Evolutionary conservation across 2,888 invertebrate species (phyloP), one percentile per base, ranked within the genome.

Genomic region (Tyria jacobaeae): DNA sequence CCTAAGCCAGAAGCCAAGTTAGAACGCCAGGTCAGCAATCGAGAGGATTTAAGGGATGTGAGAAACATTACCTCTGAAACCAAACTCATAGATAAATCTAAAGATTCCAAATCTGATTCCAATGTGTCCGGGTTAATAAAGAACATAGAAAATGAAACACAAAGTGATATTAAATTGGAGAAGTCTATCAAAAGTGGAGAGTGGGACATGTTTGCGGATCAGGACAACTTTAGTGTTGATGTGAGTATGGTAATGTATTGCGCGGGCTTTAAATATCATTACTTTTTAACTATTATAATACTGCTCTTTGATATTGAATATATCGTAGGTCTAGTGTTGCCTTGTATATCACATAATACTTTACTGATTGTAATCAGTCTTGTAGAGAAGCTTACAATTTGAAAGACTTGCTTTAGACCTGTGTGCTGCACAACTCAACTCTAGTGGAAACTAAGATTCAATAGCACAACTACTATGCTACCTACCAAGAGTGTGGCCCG

Each of bases 171-270:
- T 3, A 86, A 85, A 61, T 57, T 81, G 59, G 87, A 91, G 68
- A 90, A 91, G 67, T 85, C 90, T 0, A 85, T 86, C 24, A 76
- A 75, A 31, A 66, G 54, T n/a, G 64, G 95, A 15, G 96, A 97
- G 76, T 97, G 97, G 97, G 98, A 98, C 81, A 98, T 98, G 97
- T 98, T 98, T 92, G 98, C 99, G 44, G 98, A 99, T 82, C 97
- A 97, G 73, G 97, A 98, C 81, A 97, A 97, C 87, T 97, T 97
- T 50, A 86, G 80, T 77, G 77, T 90, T 35, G 88, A 86, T 71
- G 92, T 92, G 68, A 90, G 91, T 90, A 52, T 69, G 51, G 39
- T 51, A 47, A 39, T 39, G 50, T 48, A 48, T 53, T 34, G 14
- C 14, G 31, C 12, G 7, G 15, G 34, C 21, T 12, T 9, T 47